Base-by-base conservation (phyloP, 2,113 vertebrate species). In the Stomatorhinus ivindoensis region DNA sequence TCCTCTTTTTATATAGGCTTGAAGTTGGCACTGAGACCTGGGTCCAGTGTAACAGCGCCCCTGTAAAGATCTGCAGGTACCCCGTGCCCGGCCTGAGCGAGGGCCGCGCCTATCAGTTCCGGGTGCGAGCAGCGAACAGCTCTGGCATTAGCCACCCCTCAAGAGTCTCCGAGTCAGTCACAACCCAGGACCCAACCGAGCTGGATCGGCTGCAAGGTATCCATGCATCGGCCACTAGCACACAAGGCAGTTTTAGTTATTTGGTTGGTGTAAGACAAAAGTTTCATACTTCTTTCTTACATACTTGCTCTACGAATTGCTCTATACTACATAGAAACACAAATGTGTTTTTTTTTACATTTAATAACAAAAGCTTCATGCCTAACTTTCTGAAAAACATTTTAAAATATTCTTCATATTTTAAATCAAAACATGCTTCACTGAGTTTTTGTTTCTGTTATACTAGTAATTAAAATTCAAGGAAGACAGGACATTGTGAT, bases 41-140 rank as follows among this genome's bases (percentile, higher is more conserved):
- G 98, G 93, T 98, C 50, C 98, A 99, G 94, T 98, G 98, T 94
- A 99, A 99, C 47, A 96, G 97, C 0, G 90, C 97, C 8, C 98
- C 98, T 0, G 95, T 98, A 44, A 98, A 97, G 90, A 90, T 98
- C 89, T 99, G 98, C 93, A 97, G 97, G 90, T 98, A 98, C 91
- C 98, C 98, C 0, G 97, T 98, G 8, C 97, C 97, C 0, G 97
- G 97, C 15, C 95, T 99, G 58, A 93, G 91, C 0, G 94, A 97
- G 73, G 98, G 98, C 3, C 94, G 91, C 15, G 97, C 97, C 13
- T 99, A 99, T 90, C 88, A 94, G 46, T 99, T 99, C 95, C 95
- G 97, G 0, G 98, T 98, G 92, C 91, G 98, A 73, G 98, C 97
- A 0, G 96, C 99, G 91, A 99, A 99, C 94, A 98, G 93, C 0